These are phyloP conservation scores for Leuctra nigra DNA, from an alignment of 2,888 invertebrate species.

Conservation along the genomic window DNA sequence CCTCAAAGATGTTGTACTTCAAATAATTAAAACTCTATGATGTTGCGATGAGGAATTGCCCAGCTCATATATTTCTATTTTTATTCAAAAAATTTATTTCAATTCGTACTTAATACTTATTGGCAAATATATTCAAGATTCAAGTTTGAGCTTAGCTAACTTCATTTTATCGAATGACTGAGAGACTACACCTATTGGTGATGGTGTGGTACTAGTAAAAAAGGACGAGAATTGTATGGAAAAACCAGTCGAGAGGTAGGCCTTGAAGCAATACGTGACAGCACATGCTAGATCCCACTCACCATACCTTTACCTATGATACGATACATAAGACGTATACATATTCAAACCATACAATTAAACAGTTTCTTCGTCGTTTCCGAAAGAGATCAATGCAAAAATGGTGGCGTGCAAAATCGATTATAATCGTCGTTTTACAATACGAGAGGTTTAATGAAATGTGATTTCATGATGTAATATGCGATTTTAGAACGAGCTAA, in stretches of 20 bases:
- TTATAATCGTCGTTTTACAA: too few species aligned
- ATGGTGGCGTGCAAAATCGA: too few species aligned
- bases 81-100: background rate
- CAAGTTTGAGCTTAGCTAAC: constrained; percentile 4
- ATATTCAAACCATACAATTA: background rate
- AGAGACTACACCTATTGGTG: background rate
- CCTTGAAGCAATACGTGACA: constrained; percentile 10
- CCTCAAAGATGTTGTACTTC: too few species aligned
- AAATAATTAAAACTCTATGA: too few species aligned
- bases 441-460: too few species aligned
- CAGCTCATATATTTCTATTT: background rate
- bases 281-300: background rate
- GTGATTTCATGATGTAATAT: too few species aligned
- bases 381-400: too few species aligned
- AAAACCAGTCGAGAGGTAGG: constrained; percentile 15
- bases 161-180: background rate
- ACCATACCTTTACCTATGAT: background rate
- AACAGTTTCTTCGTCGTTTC: too few species aligned
- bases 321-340: background rate
- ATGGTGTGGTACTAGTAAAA: constrained; percentile 5
- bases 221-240: constrained; percentile 2
- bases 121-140: background rate
- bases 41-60: too few species aligned
- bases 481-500: too few species aligned
- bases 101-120: background rate